Base-by-base conservation (phyloP, 2,888 invertebrate species). In the Lycia hirtaria region DNA sequence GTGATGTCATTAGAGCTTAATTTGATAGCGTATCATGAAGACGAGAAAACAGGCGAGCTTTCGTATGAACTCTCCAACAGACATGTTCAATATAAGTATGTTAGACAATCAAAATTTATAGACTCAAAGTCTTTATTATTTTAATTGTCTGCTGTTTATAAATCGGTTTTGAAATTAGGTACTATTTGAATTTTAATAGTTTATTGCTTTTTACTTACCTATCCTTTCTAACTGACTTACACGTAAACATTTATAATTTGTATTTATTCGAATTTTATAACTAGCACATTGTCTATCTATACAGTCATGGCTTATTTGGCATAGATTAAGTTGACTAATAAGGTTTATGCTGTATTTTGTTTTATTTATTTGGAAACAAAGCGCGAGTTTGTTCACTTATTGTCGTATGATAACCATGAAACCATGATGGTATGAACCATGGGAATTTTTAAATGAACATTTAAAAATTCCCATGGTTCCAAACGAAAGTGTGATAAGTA, bases 1-100 rank as follows among this genome's bases (percentile, higher is more conserved):
- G 75, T 79, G 80, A 77, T 79, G 80, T 85, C 85, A 83, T 80
- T 79, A 74, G 72, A 72, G 73, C 71, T 79, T 82, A 80, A 82
- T 81, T 80, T 75, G 75, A 82, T 80, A 80, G 70, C 74, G 67
- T 73, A 76, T 75, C 72, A 62, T 69, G 68, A 61, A 73, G 72
- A 76, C 75, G 68, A 78, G 67, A 68, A 72, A 69, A 64, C 58
- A 14, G 64, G 70, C 71, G 73, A 72, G 65, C 63, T 70, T 74
- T 73, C 69, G 65, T 52, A 56, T 56, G n/a, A 60, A 45, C 51
- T 57, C 64, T 72, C 69, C 69, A 73, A 68, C 68, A 68, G 67
- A 65, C 71, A 68, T 47, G 50, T 62, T 56, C 38, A 59, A 64
- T 67, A 44, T 44, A 26, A n/a, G 10, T 3, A 32, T 38, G 38